Evolutionary conservation across 1,140 invertebrate genomes (phyloP).

Genomic region (Spodoptera litura): DNA sequence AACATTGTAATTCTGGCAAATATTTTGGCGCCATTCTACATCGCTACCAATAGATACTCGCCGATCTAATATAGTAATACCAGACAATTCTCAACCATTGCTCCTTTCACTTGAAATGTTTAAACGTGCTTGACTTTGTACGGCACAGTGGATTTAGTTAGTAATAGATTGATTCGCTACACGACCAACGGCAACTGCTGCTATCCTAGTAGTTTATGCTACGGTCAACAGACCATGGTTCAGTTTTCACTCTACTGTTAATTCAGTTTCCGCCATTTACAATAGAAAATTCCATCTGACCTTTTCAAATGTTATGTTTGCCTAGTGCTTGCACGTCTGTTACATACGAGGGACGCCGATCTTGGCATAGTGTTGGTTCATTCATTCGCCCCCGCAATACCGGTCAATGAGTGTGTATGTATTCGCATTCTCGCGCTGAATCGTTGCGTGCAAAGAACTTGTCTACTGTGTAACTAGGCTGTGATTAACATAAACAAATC

Average conservation of each 20-base stretch:
- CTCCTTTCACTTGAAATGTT: no score
- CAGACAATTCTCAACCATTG: not conserved
- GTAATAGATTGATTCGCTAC: not conserved
- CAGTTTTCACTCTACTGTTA: no score
- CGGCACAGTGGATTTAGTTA: not conserved
- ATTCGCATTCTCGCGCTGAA: not conserved
- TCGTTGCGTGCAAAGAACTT: not conserved
- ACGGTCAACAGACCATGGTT: constrained; percentile 42
- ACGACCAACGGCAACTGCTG: constrained; percentile 20
- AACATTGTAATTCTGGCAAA: not conserved
- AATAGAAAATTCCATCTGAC: constrained; percentile 32
- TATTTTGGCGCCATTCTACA: constrained; percentile 8
- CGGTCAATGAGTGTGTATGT: not conserved
- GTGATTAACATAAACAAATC: no score
- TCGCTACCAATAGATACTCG: not conserved
- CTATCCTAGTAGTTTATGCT: constrained; percentile 46
- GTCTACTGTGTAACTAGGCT: not conserved
- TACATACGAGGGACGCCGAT: constrained; percentile 70
- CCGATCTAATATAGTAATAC: not conserved
- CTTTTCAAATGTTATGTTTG: constrained; percentile 53
- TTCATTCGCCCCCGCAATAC: constrained; percentile 43
- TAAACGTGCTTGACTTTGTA: no score
- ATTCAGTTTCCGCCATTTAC: not conserved
- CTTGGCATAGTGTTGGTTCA: constrained; percentile 55
- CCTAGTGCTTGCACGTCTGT: constrained; percentile 67